A percentile compares a stretch with the other conserved stretches of the same genome.
Evolutionary conservation across 2,797 vertebrate species (phyloP).

Genomic region (Rhynchotus rufescens): DNA sequence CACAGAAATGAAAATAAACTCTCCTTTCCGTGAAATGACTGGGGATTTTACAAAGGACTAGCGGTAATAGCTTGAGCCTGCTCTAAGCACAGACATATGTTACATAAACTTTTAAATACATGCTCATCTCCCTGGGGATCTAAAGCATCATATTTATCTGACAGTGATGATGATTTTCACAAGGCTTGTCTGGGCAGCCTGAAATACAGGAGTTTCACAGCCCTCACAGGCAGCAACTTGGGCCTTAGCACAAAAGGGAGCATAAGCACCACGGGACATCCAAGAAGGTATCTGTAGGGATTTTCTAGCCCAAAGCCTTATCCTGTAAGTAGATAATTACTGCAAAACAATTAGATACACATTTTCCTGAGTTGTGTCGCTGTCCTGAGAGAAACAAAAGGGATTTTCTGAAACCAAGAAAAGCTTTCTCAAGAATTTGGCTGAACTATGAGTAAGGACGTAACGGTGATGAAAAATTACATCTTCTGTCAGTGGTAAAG

Average conservation of each 20-base stretch:
- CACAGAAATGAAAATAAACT: slow-evolving; percentile 45
- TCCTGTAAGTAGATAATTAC: background rate
- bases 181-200: background rate
- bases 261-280: background rate
- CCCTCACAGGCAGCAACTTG: background rate
- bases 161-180: background rate
- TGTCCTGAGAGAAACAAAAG: background rate
- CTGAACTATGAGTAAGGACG: background rate
- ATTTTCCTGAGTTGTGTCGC: background rate
- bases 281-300: background rate
- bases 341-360: background rate
- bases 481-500: background rate
- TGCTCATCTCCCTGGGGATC: background rate
- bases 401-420: background rate
- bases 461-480: background rate
- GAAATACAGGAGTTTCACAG: background rate
- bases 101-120: background rate
- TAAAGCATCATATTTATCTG: background rate
- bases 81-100: background rate
- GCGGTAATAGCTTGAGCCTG: background rate
- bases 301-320: background rate
- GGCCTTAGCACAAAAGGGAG: background rate
- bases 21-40: background rate
- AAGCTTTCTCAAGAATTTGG: background rate
- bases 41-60: background rate